Evolutionary conservation across 1,140 invertebrate species (phyloP).

Genomic region (Daktulosphaira vitifoliae): DNA sequence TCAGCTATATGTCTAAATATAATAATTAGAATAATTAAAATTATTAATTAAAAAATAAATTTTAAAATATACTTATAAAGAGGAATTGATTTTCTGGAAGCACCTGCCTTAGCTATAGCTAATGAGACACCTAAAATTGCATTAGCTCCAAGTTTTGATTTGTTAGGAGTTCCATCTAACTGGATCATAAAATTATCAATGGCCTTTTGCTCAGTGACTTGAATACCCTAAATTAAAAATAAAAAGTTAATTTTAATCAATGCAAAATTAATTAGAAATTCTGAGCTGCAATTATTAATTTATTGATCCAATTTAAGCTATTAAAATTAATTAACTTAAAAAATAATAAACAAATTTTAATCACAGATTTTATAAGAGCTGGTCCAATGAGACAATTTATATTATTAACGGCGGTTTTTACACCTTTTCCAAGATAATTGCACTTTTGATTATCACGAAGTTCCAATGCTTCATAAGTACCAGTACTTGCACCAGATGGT

Average conservation of each 20-base stretch:
- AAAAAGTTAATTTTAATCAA: not conserved
- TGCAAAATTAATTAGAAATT: too few species aligned
- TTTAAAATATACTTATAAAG: conserved; percentile 53
- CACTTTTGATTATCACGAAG: conserved; percentile 84
- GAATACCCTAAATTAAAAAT: conserved; percentile 49
- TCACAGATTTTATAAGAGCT: conserved; percentile 64
- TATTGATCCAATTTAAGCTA: too few species aligned
- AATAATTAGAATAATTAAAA: not conserved
- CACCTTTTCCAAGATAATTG: conserved; percentile 90
- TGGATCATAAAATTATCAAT: conserved; percentile 89
- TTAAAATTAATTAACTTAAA: too few species aligned
- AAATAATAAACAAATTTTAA: conserved; percentile 22
- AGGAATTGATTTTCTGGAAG: conserved; percentile 85
- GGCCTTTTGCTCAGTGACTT: conserved; percentile 82
- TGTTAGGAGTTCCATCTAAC: conserved; percentile 94
- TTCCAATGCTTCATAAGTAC: conserved; percentile 93
- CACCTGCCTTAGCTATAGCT: conserved; percentile 92
- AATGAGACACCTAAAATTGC: conserved; percentile 94
- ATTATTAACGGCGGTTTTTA: conserved; percentile 86
- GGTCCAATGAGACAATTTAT: conserved; percentile 81
- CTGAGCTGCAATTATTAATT: too few species aligned
- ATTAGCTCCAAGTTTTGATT: conserved; percentile 89
- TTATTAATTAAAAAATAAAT: too few species aligned
- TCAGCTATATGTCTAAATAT: conserved; percentile 78
- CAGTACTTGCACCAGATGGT: conserved; percentile 96